Evolutionary conservation across 2,888 invertebrate genomes (phyloP).

Genomic region (Cynaeus angustus): DNA sequence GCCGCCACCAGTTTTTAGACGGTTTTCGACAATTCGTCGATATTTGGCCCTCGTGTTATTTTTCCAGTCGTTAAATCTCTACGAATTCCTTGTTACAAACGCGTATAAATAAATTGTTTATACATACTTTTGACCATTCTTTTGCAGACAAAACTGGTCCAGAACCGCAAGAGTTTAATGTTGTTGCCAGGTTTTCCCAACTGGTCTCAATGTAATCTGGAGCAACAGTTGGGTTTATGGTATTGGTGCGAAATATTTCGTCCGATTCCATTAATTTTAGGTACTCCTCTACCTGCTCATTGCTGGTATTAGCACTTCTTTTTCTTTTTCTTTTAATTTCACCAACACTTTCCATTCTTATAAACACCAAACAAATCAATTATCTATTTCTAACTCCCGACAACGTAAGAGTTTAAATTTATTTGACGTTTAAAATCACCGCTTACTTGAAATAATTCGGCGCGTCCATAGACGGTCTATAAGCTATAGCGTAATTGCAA

Average conservation of each 20-base stretch:
- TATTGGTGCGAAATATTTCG: background rate
- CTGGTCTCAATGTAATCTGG: background rate
- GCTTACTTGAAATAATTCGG: too few relatives aligned
- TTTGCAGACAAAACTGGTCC: background rate
- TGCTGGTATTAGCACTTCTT: background rate
- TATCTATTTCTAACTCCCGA: too few relatives aligned
- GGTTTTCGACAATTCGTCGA: background rate
- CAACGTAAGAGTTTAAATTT: too few relatives aligned
- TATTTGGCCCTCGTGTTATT: background rate
- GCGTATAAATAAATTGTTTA: too few relatives aligned
- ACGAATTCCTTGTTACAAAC: too few relatives aligned
- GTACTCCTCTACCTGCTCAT: background rate
- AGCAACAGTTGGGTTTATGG: background rate
- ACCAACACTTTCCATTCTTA: too few relatives aligned
- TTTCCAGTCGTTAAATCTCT: slow-evolving; percentile 10
- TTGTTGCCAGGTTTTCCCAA: background rate
- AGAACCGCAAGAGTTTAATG: background rate
- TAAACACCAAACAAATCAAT: too few relatives aligned
- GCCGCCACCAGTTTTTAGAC: background rate
- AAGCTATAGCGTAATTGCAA: too few relatives aligned
- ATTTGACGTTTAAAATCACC: too few relatives aligned
- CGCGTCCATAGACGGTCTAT: too few relatives aligned
- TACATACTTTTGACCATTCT: too few relatives aligned
- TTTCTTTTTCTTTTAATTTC: slow-evolving; percentile 4
- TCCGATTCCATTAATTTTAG: slow-evolving; percentile 3